Evolutionary conservation across 2,888 invertebrate species (phyloP), one percentile per base, ranked within the genome.

Genomic region (Spicauda simplicius): DNA sequence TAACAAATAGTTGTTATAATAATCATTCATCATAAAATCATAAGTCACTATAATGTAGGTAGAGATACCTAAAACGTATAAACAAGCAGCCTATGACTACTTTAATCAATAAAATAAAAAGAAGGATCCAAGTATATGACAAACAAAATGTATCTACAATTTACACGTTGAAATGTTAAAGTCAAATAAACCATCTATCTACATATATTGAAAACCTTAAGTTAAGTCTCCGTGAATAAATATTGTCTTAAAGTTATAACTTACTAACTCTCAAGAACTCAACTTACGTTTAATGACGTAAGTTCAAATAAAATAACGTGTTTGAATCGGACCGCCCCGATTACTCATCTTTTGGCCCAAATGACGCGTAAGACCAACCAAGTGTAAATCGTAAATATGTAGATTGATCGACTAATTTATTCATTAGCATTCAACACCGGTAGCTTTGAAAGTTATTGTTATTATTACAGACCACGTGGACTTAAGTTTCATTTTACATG

Each of bases 361-460:
- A 41, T 52, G n/a, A 64, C 52, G 58, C 41, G 52, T 53, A 61
- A 18, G 33, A 54, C 48, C 60, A 54, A 48, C 61, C 52, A 14
- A 57, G 57, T 58, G 58, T 69, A 69, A 69, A 66, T 69, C 66
- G 62, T 71, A 73, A 70, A 73, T 70, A 73, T 70, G 70, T 71
- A 73, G 72, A 74, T 72, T 64, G 52, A 64, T 41, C 20, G 33
- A 69, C 65, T 65, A 65, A 65, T 65, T 59, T 58, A 70, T 70
- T 70, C 70, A 70, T 70, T 70, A 4, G 25, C 5, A 71, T 65
- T 68, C 67, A 71, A 75, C 70, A 75, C 73, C 72, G 66, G 74
- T 74, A 72, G 73, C 73, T 71, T 66, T 55, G 70, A 70, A 64
- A 37, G 70, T 70, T 69, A 72, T 69, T 69, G 68, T 70, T 67